phyloP scores from a whole-genome alignment of 2,888 invertebrate genomes.

The Seira ritae region DNA sequence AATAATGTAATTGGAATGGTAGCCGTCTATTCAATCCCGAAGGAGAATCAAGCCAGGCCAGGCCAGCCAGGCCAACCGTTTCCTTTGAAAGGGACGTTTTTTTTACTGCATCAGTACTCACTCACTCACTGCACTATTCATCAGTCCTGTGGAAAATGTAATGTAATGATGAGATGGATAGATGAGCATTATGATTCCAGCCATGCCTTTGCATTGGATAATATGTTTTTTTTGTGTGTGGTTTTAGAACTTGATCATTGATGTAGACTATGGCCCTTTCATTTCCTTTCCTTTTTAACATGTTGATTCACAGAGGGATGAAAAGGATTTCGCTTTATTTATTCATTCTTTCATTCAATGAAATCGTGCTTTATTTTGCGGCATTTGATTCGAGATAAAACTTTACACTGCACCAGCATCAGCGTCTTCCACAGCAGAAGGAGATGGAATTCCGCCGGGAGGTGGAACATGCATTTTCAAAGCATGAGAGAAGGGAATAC shows the following conservation, averaged over 20 bases:
- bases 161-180: not conserved
- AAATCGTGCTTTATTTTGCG: conserved; percentile 7
- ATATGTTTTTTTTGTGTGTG: not conserved
- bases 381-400: conserved; percentile 21
- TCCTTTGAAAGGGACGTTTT: not conserved
- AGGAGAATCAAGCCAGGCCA: too few species aligned
- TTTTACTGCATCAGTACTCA: too few species aligned
- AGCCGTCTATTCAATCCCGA: not conserved
- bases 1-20: not conserved
- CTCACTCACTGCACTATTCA: too few species aligned
- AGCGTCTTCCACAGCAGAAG: not conserved
- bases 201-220: too few species aligned
- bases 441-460: not conserved
- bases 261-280: not conserved
- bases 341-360: conserved; percentile 43
- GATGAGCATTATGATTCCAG: not conserved
- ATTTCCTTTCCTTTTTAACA: not conserved
- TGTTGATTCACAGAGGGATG: conserved; percentile 15
- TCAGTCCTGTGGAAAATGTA: too few species aligned
- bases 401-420: not conserved
- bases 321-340: conserved; percentile 22
- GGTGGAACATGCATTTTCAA: not conserved
- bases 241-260: too few species aligned
- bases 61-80: not conserved
- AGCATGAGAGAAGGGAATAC: not conserved